Conservation (phyloP, 2,113 vertebrate species). For the Mesoclemmys tuberculata region DNA sequence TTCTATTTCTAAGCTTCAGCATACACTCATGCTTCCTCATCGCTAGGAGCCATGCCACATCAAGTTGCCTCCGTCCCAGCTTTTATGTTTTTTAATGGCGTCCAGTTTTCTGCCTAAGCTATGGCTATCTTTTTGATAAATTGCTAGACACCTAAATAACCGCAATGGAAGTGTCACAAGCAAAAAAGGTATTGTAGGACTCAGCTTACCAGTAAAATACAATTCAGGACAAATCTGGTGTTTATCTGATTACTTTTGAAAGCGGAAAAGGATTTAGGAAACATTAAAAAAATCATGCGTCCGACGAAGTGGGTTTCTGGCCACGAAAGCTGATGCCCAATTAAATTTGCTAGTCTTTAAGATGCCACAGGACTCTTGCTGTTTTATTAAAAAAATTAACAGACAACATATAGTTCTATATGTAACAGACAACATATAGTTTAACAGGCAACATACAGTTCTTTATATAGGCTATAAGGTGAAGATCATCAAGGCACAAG, state of each 20-base stretch:
- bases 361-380: too few species aligned
- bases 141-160: constrained; percentile 72
- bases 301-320: too few species aligned
- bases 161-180: background rate
- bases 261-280: constrained; percentile 14
- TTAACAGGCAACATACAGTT: constrained; percentile 2
- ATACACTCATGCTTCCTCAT: constrained; percentile 82
- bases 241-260: constrained; percentile 27
- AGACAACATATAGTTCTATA: background rate
- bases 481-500: background rate
- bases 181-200: background rate
- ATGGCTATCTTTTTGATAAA: constrained; percentile 75
- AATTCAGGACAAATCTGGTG: background rate
- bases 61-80: constrained; percentile 79
- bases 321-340: too few species aligned
- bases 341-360: too few species aligned
- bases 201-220: background rate
- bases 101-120: constrained; percentile 80
- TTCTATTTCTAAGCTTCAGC: constrained; percentile 85
- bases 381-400: background rate
- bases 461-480: constrained; percentile 21
- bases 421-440: background rate
- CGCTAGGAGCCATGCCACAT: constrained; percentile 82
- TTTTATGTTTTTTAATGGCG: constrained; percentile 82
- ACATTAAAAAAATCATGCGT: constrained; percentile 5